Evolutionary conservation across 2,888 invertebrate genomes (phyloP).

Genomic region (Drosophila paranaensis): DNA sequence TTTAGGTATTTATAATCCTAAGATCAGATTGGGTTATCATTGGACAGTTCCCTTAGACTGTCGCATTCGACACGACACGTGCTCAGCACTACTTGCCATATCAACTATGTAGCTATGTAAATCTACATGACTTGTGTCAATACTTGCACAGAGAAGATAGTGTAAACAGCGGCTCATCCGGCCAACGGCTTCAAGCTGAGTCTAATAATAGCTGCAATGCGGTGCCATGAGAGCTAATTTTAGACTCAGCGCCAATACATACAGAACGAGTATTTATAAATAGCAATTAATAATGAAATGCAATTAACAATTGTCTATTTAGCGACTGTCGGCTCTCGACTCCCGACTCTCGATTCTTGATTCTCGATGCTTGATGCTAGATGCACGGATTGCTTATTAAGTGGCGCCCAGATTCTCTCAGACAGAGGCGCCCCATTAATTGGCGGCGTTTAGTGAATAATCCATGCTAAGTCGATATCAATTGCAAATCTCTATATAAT

Average conservation of each 20-base stretch:
- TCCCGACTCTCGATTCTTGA: slow-evolving; percentile 19
- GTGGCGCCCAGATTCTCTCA: slow-evolving; percentile 68
- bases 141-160: slow-evolving; percentile 39
- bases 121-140: slow-evolving; percentile 52
- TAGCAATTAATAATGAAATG: slow-evolving; percentile 66
- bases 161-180: slow-evolving; percentile 54
- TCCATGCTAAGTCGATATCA: slow-evolving; percentile 30
- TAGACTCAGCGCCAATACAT: slow-evolving; percentile 50
- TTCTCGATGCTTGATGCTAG: slow-evolving; percentile 4
- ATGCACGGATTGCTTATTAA: slow-evolving; percentile 62
- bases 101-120: slow-evolving; percentile 37
- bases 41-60: not conserved
- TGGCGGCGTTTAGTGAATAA: slow-evolving; percentile 20
- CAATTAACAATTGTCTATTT: slow-evolving; percentile 66
- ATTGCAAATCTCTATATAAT: slow-evolving; percentile 41
- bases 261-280: slow-evolving; percentile 51
- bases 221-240: slow-evolving; percentile 72
- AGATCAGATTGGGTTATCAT: not conserved
- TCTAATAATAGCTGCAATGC: slow-evolving; percentile 66
- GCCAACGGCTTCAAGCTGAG: slow-evolving; percentile 56
- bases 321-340: slow-evolving; percentile 31
- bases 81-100: slow-evolving; percentile 30
- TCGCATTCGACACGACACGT: slow-evolving; percentile 13
- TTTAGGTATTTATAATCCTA: not conserved
- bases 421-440: slow-evolving; percentile 28